Base-by-base conservation (phyloP, 2,113 vertebrate genomes). In the Oncorhynchus masou region DNA sequence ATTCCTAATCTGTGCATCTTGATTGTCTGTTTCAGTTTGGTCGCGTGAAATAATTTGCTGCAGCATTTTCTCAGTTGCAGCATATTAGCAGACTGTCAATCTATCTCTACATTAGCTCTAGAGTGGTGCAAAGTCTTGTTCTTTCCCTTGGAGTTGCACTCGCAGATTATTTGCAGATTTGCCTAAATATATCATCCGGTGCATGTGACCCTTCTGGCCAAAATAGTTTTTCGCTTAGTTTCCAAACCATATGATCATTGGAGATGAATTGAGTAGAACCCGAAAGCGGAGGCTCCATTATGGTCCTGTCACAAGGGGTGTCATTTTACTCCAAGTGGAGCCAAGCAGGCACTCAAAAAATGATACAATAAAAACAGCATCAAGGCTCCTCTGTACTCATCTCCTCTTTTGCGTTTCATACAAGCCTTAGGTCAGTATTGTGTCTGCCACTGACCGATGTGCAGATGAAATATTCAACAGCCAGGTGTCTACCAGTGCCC, bases 381-480 rank as follows among this genome's bases (percentile, higher is more conserved):
- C 67, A 72, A 62, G 39, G 39, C 7, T 72, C n/a, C 29, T 73
- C 31, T 57, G 5, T 25, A 11, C 39, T 69, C 75, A 79, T 79
- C 79, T 83, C 75, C 66, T 15, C 66, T 51, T 73, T 75, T 79
- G 73, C 83, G 72, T 69, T 73, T 65, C 71, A 20, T 74, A 76
- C 79, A 70, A 64, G 76, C 67, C 77, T 54, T 65, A 74, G 73
- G 69, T 82, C 72, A 79, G 75, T 70, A 80, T 84, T 86, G 86
- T 87, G 74, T 80, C 80, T 73, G 77, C 74, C 83, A 80, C 78
- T 81, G 73, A 20, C 51, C 51, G 51, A 54, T 3, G 51, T 0
- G 7, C 20, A 25, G 68, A 87, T 91, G 5, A 91, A 91, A 91
- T 90, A 91, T 91, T 91, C 79, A 91, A 81, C 81, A 81, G 45